Base-by-base conservation (phyloP, 2,888 invertebrate genomes). In the Agonopterix heracliana region DNA sequence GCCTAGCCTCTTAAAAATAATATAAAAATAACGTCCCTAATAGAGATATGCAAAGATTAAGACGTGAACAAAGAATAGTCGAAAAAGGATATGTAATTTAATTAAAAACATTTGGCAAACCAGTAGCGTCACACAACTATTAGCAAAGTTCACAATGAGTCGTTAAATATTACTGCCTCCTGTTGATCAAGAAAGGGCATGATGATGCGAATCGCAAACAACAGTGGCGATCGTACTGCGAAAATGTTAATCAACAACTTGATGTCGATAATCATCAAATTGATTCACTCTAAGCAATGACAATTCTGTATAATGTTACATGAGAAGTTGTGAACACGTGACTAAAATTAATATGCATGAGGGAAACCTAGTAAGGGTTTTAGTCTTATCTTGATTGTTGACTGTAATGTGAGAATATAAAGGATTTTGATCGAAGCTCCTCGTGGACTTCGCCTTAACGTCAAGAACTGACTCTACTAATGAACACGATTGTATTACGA, bases 131-230 rank as follows among this genome's bases (percentile, higher is more conserved):
- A 61, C 65, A 61, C 55, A 52, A 66, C 75, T 72, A 77, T 80
- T 82, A 80, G 77, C 71, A 49, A 75, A 71, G 56, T 61, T 59
- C 53, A 87, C 87, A 88, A 88, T 86, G 76, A 76, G 79, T 83
- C 87, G 84, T 87, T 78, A 86, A 79, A 66, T 54, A 61, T 83
- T 69, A 87, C 70, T 78, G 71, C 74, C 80, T 57, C 68, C 80
- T 81, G 78, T 81, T 74, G 60, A 63, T 68, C 77, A 54, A 57
- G 51, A 71, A 78, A 80, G 76, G 85, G 68, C 60, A 68, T 73
- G 72, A 70, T 71, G 76, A 77, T 75, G 76, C 71, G 71, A 70
- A 72, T 70, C 64, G 66, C 68, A 67, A 74, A 78, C 68, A 55
- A 59, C 64, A 52, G 54, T 54, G 51, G 54, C 11, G 55, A 57